Conservation (phyloP, 2,113 vertebrate species). For the Piaya cayana region DNA sequence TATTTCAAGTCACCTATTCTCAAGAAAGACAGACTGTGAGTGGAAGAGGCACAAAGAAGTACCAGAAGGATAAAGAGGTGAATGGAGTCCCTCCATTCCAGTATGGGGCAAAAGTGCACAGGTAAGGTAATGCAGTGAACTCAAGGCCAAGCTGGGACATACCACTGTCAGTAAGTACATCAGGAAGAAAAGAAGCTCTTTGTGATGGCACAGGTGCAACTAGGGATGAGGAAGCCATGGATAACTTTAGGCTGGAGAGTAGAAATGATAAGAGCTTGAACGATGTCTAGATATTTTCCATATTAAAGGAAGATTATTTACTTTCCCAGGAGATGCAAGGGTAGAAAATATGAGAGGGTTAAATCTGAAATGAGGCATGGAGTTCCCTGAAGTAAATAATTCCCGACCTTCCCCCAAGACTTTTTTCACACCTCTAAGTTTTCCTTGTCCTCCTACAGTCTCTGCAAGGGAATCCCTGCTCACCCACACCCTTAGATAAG, state of each 20-base stretch:
- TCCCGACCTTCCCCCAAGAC: neutral
- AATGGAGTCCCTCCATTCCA: neutral
- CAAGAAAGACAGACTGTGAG: neutral
- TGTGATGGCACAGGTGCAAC: neutral
- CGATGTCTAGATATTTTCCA: neutral
- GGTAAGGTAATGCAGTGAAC: accelerated
- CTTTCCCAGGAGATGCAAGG: neutral
- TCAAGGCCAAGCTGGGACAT: neutral
- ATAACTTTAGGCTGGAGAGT: neutral
- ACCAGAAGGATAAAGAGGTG: neutral
- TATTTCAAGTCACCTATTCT: neutral
- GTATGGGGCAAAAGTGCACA: neutral
- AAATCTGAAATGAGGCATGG: neutral
- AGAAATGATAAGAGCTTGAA: neutral
- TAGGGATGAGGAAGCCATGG: neutral
- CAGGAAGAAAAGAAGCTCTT: neutral
- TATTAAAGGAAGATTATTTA: neutral
- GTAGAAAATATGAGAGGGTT: neutral
- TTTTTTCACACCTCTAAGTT: neutral
- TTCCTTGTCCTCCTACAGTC: neutral
- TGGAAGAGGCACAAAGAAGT: neutral
- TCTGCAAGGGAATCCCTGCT: neutral
- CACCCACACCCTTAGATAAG: neutral
- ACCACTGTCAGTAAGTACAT: neutral
- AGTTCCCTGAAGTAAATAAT: neutral